phyloP scores from a whole-genome alignment of 2,888 invertebrate genomes.

The Strigamia maritima region DNA sequence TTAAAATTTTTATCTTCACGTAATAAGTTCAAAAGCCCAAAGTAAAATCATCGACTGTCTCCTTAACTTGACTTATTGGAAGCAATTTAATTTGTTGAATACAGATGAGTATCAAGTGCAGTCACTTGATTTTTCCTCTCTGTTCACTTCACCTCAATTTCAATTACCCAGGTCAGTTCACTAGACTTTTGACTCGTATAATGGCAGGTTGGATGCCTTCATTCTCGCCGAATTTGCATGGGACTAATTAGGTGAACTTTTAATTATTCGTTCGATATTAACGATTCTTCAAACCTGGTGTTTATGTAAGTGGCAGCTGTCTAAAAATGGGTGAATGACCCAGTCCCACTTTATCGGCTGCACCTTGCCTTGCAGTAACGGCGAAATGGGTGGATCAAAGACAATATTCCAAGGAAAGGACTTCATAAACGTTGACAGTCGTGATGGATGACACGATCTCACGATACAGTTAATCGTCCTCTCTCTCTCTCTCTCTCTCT shows the following conservation, averaged over 20 bases:
- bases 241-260: slow-evolving; percentile 27
- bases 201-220: background rate
- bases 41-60: background rate
- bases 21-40: background rate
- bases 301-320: slow-evolving; percentile 24
- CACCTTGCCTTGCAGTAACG: background rate
- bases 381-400: background rate
- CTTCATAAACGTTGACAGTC: background rate
- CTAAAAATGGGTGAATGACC: background rate
- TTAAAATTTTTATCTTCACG: no score
- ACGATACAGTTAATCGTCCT: background rate
- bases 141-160: slow-evolving; percentile 15
- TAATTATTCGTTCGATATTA: slow-evolving; percentile 22
- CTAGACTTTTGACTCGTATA: slow-evolving; percentile 21
- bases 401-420: background rate
- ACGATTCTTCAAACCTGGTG: slow-evolving; percentile 17
- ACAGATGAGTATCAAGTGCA: background rate
- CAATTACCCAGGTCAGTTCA: slow-evolving; percentile 24
- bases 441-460: background rate
- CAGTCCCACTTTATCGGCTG: background rate
- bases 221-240: background rate
- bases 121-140: background rate
- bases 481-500: background rate
- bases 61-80: background rate
- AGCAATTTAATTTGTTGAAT: background rate